Percentiles rank a stretch among this genome's conserved stretches.
These are phyloP conservation scores for Drosophila tristis DNA, from an alignment of 1,140 invertebrate genomes.

Conservation along the genomic window DNA sequence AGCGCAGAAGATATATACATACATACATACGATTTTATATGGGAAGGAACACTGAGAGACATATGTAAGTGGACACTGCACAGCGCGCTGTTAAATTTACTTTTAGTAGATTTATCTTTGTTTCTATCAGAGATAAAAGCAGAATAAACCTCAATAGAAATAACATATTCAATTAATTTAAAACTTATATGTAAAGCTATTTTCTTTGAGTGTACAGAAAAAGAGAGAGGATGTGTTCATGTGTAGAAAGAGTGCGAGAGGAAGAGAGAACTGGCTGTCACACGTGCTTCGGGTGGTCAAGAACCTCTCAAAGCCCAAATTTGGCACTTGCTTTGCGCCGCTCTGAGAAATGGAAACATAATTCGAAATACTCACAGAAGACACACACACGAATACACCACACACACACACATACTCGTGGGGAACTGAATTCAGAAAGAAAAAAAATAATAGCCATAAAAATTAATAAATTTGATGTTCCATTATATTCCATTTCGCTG, in stretches of 20 bases:
- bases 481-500: constrained; percentile 50
- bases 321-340: constrained; percentile 55
- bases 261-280: constrained; percentile 4
- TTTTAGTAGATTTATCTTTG: too few species aligned
- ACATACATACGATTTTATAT: constrained; percentile 9
- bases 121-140: too few species aligned
- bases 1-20: constrained; percentile 6
- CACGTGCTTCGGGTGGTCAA: constrained; percentile 68
- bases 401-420: constrained; percentile 8
- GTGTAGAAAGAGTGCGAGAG: too few species aligned
- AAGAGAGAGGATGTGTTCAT: too few species aligned
- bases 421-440: constrained; percentile 12
- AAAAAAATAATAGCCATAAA: constrained; percentile 69
- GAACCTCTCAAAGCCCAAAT: constrained; percentile 70
- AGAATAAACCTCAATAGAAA: too few species aligned
- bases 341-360: constrained; percentile 45
- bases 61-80: background rate
- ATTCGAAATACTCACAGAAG: constrained; percentile 12
- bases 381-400: constrained; percentile 29
- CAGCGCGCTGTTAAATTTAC: too few species aligned
- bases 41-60: background rate
- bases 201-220: too few species aligned
- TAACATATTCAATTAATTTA: too few species aligned
- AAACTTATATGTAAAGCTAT: too few species aligned
- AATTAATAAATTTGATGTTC: constrained; percentile 70